These are phyloP conservation scores for Drosophila neocordata DNA, from an alignment of 1,140 invertebrate species.

Conservation along the genomic window DNA sequence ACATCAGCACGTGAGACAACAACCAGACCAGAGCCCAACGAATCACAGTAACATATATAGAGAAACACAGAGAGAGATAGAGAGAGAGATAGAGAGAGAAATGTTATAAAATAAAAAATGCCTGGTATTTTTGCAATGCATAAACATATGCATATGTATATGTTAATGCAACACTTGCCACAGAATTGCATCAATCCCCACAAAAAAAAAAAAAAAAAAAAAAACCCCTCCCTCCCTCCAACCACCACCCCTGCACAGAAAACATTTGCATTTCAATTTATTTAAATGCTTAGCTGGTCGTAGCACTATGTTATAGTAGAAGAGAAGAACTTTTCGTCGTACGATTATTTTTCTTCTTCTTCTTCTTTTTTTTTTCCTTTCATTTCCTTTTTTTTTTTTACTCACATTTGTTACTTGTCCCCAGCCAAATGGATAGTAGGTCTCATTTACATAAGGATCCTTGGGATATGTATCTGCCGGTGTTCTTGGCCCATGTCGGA, in stretches of 20 bases:
- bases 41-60: constrained; percentile 12
- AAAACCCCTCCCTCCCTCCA: not conserved
- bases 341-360: constrained; percentile 82
- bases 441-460: constrained; percentile 88
- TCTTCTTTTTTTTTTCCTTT: constrained; percentile 24
- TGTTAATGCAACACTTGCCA: constrained; percentile 62
- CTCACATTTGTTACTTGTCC: constrained; percentile 91
- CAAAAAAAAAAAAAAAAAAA: not conserved
- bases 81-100: constrained; percentile 41
- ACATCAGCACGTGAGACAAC: constrained; percentile 20
- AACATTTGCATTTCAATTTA: constrained; percentile 80
- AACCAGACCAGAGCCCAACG: not conserved
- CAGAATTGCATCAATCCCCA: constrained; percentile 8
- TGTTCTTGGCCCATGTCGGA: constrained; percentile 91
- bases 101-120: constrained; percentile 80
- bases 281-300: constrained; percentile 72
- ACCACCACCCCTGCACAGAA: constrained; percentile 27
- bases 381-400: constrained; percentile 50
- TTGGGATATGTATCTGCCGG: constrained; percentile 90
- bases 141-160: constrained; percentile 80
- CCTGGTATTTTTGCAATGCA: constrained; percentile 80
- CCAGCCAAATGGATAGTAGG: constrained; percentile 89
- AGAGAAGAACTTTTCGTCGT: constrained; percentile 43
- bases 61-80: constrained; percentile 5
- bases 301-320: constrained; percentile 33